Evolutionary conservation across 1,140 invertebrate genomes (phyloP), one percentile per base, ranked within the genome.

Genomic region (Lucilia cuprina): DNA sequence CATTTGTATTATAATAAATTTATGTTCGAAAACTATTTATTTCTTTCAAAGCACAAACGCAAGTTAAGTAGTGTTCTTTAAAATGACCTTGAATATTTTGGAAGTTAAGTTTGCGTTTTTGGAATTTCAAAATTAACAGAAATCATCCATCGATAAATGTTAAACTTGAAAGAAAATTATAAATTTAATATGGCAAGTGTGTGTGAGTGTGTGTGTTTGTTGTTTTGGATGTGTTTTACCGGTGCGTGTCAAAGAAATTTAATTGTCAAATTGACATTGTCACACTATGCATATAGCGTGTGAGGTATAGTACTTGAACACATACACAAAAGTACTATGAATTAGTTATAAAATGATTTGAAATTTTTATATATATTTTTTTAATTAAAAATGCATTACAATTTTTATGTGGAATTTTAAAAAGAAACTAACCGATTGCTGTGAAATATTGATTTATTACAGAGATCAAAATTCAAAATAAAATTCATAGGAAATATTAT

Each of bases 171-270:
- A 55, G 50, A 55, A 55, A 55, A 55, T 55, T 55, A 17, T 17
- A 55, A 17, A 55, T 55, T 55, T 55, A 12, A 12, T 55, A 41
- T 41, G 41, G 41, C 41, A 41, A 8, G 4, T 55, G 50, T 55
- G 50, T 55, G 1, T 30, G 25, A 2, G 25, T 30, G 3, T 30
- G n/a, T n/a, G n/a, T n/a, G n/a, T n/a, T n/a, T n/a, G n/a, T n/a
- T n/a, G n/a, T n/a, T n/a, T n/a, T n/a, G 25, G 25, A 30, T 30
- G 25, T 30, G 5, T 5, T 55, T 30, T 75, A 35, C 19, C 3
- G n/a, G 34, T 30, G 74, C 74, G 74, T 75, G 74, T n/a, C 19
- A 75, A 75, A 75, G 74, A 75, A 75, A 75, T 75, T 75, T 75
- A 75, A 75, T 75, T 75, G 74, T 30, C 19, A 14, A 75, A 35